phyloP scores from a whole-genome alignment of 2,888 invertebrate genomes.

The Sphinx pinastri region DNA sequence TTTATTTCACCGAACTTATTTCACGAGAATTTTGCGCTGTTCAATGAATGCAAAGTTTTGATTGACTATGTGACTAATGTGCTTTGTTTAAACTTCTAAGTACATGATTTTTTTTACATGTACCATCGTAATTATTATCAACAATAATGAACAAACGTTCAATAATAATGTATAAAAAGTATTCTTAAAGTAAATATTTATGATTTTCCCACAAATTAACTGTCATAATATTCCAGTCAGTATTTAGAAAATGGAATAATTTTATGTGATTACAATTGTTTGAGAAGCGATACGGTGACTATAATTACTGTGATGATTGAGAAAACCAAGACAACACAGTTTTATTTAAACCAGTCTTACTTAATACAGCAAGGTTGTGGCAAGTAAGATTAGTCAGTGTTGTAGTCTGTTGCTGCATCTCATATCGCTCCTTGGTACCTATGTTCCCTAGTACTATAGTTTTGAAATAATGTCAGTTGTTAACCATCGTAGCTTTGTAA shows the following conservation, averaged over 20 bases:
- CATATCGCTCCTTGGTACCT: background rate
- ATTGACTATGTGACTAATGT: slow-evolving; percentile 78
- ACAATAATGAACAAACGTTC: slow-evolving; percentile 68
- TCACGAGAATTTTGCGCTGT: slow-evolving; percentile 72
- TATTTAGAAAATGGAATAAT: slow-evolving; percentile 39
- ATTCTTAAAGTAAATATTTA: slow-evolving; percentile 62
- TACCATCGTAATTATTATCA: slow-evolving; percentile 49
- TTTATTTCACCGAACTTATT: slow-evolving; percentile 79
- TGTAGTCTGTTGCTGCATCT: background rate
- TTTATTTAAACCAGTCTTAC: background rate
- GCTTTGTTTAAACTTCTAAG: slow-evolving; percentile 71
- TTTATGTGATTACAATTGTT: background rate
- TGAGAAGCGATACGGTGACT: slow-evolving; percentile 14
- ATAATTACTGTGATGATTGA: background rate
- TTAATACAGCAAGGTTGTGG: background rate
- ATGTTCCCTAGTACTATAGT: background rate
- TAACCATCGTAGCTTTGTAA: slow-evolving; percentile 26
- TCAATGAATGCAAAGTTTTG: slow-evolving; percentile 70
- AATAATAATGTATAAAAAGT: slow-evolving; percentile 71
- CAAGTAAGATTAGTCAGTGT: background rate
- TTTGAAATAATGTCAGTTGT: slow-evolving; percentile 1
- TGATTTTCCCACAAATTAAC: slow-evolving; percentile 47
- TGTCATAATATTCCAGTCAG: slow-evolving; percentile 53
- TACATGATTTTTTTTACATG: slow-evolving; percentile 51
- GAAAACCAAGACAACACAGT: background rate